Percentiles rank a stretch among this genome's conserved stretches.
phyloP scores from a whole-genome alignment of 2,113 vertebrate species.

The Chaetodon trifascialis region DNA sequence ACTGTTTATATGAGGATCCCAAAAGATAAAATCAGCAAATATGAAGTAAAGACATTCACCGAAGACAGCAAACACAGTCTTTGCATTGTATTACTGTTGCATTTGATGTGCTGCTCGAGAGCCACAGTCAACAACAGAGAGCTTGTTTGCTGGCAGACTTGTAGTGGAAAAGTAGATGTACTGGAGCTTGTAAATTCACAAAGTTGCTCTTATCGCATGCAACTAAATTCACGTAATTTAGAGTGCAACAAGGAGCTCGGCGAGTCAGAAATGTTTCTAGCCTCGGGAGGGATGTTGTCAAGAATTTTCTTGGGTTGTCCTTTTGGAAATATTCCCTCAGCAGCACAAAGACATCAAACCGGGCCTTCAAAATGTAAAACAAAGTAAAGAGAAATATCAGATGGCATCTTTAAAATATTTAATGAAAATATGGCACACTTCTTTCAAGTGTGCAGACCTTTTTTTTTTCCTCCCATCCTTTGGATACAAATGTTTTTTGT shows the following conservation, averaged over 20 bases:
- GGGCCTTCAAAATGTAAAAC: constrained; percentile 34
- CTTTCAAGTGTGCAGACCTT: constrained; percentile 24
- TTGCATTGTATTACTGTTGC: constrained; percentile 27
- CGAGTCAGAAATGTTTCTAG: constrained; percentile 7
- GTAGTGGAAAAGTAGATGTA: constrained; percentile 19
- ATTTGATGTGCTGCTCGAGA: constrained; percentile 47
- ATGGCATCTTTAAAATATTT: constrained; percentile 42
- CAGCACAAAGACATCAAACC: constrained; percentile 32
- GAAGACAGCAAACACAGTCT: constrained; percentile 34
- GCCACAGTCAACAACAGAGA: constrained; percentile 41
- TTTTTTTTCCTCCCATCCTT: not conserved
- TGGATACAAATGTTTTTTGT: constrained; percentile 55
- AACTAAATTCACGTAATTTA: constrained; percentile 23
- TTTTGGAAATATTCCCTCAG: constrained; percentile 36
- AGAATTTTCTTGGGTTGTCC: not conserved
- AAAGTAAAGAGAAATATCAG: constrained; percentile 53
- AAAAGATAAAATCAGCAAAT: constrained; percentile 34
- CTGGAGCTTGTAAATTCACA: constrained; percentile 34
- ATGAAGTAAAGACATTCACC: constrained; percentile 26
- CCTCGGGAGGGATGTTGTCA: constrained; percentile 42
- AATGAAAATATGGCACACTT: constrained; percentile 30
- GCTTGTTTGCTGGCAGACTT: constrained; percentile 28
- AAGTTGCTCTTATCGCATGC: constrained; percentile 33
- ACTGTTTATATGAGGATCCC: constrained; percentile 26
- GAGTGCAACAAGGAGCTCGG: constrained; percentile 15